Base-by-base conservation (phyloP, 2,888 invertebrate species). In the Eupithecia pulchellata region DNA sequence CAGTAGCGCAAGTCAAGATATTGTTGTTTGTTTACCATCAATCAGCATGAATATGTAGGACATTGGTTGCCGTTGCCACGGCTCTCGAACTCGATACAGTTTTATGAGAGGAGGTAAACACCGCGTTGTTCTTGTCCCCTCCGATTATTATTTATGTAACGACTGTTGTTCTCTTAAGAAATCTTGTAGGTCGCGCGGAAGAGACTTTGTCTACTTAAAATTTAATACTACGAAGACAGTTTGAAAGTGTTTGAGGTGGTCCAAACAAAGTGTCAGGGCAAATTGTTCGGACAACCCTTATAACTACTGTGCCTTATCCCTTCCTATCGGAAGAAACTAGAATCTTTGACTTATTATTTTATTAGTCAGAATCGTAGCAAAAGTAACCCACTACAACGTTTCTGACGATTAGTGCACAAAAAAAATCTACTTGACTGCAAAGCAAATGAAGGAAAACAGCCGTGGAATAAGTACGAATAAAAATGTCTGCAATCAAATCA, bases 101-200 rank as follows among this genome's bases (percentile, higher is more conserved):
- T 85, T 84, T 87, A 83, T 82, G 83, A 76, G 76, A 68, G 78
- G 89, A 89, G 89, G 90, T 91, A 90, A 91, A 90, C 91, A 91
- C 86, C 78, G 86, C 86, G 86, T 86, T 87, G 87, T 88, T n/a
- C n/a, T n/a, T 87, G 86, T 87, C 84, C 84, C 81, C 83, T 79
- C 74, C 78, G 77, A 83, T 86, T 89, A 90, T 92, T 93, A 91
- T 93, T 93, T 92, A 93, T 93, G 93, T 92, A 89, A 93, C 92
- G 92, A 86, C 89, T 89, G 88, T 93, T 93, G 89, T 91, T 91
- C 81, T 85, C 79, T 86, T 73, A 13, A 27, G 32, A 52, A 60
- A 0, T 14, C 79, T 81, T 55, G 55, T 76, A 42, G 72, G 83
- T 77, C 6, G 4, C 4, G 52, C 78, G 75, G 84, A 86, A 79